phyloP scores from a whole-genome alignment of 1,140 invertebrate genomes.

The Drosophila funebris region DNA sequence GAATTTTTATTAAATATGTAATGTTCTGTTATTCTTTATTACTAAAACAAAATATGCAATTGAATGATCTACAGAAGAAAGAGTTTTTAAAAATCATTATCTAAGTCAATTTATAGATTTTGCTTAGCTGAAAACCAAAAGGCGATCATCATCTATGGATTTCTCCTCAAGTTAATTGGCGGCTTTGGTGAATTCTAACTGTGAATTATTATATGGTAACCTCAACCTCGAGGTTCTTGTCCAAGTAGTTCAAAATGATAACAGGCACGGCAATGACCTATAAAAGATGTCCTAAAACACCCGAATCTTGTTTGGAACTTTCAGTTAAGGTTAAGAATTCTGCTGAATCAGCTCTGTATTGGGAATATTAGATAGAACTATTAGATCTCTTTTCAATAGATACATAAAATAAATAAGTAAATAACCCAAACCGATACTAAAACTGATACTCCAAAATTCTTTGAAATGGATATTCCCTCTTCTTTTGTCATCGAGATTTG shows the following conservation, averaged over 20 bases:
- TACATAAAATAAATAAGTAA: too few species aligned
- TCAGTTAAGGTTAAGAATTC: slow-evolving; percentile 89
- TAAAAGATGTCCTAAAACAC: slow-evolving; percentile 94
- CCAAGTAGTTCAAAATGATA: slow-evolving; percentile 81
- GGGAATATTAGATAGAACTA: not conserved
- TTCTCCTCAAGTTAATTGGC: slow-evolving; percentile 85
- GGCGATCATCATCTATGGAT: slow-evolving; percentile 86
- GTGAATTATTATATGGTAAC: slow-evolving; percentile 93
- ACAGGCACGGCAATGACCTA: slow-evolving; percentile 78
- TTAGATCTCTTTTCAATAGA: not conserved
- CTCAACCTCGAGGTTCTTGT: slow-evolving; percentile 90
- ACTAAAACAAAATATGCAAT: too few species aligned
- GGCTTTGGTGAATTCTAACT: slow-evolving; percentile 91
- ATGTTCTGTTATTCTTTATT: too few species aligned
- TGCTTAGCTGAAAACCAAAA: too few species aligned
- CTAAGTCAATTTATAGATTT: too few species aligned
- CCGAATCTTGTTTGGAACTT: slow-evolving; percentile 89
- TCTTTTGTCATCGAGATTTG: too few species aligned
- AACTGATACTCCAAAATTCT: too few species aligned
- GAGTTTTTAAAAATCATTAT: too few species aligned
- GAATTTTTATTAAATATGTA: too few species aligned
- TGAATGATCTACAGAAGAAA: too few species aligned
- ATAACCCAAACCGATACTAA: too few species aligned
- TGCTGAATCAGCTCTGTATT: slow-evolving; percentile 37
- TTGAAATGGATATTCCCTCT: too few species aligned